Conservation (phyloP, 2,797 vertebrate species). For the Eidolon dupreanum region DNA sequence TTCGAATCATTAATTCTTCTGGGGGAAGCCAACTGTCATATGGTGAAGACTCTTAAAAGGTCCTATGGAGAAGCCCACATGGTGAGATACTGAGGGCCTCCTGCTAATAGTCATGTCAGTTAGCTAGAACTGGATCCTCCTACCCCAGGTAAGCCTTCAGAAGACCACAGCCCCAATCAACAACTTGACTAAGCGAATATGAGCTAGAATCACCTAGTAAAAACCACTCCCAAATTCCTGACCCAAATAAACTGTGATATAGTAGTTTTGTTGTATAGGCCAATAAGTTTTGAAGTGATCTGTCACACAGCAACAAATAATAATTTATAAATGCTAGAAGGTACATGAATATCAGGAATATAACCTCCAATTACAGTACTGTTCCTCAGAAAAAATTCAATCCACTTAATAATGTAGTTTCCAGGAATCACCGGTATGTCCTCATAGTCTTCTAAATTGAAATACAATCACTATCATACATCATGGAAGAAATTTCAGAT, state of each 20-base stretch:
- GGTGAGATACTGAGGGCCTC: neutral
- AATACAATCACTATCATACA: conserved; percentile 24
- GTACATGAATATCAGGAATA: neutral
- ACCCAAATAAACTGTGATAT: neutral
- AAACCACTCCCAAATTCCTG: neutral
- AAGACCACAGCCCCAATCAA: neutral
- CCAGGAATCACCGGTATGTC: neutral
- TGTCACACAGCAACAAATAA: neutral
- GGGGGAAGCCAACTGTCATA: neutral
- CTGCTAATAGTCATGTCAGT: neutral
- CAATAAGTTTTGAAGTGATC: neutral
- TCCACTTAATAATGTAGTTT: neutral
- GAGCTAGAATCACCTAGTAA: neutral
- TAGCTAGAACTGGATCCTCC: neutral
- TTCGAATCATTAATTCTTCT: neutral
- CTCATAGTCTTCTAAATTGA: neutral
- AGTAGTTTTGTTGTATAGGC: neutral
- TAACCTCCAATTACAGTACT: neutral
- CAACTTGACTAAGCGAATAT: neutral
- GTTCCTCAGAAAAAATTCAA: neutral
- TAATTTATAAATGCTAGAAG: neutral
- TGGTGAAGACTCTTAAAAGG: neutral
- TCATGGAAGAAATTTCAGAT: neutral
- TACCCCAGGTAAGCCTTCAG: neutral
- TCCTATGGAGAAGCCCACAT: neutral